phyloP scores from a whole-genome alignment of 2,888 invertebrate genomes.

The Aspidapion aeneum region DNA sequence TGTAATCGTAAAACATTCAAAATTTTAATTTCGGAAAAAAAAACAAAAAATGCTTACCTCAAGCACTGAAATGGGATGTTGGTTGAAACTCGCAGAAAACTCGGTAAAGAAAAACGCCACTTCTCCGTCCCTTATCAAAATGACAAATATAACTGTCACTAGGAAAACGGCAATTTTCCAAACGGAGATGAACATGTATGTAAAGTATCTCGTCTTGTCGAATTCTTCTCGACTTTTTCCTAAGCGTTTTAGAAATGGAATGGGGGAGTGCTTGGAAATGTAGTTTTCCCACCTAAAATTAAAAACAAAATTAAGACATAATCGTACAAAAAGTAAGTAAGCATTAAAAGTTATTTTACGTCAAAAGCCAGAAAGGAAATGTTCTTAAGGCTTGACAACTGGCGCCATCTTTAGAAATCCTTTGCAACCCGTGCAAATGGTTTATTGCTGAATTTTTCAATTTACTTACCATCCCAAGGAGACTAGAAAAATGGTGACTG shows the following conservation, averaged over 20 bases:
- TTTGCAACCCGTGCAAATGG: too few species aligned
- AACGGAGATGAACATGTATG: slow-evolving; percentile 82
- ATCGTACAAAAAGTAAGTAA: too few species aligned
- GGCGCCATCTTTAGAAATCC: too few species aligned
- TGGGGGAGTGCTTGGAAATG: slow-evolving; percentile 80
- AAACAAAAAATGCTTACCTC: slow-evolving; percentile 54
- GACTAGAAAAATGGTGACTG: slow-evolving; percentile 77
- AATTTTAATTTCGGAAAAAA: too few species aligned
- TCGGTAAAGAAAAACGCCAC: slow-evolving; percentile 74
- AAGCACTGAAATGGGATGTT: slow-evolving; percentile 74
- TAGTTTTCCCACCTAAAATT: slow-evolving; percentile 98
- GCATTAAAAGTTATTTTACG: too few species aligned
- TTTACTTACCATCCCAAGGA: slow-evolving; percentile 89
- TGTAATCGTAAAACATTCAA: too few species aligned
- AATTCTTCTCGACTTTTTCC: slow-evolving; percentile 78
- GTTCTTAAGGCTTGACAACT: too few species aligned
- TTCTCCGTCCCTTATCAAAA: slow-evolving; percentile 73
- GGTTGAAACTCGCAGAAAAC: slow-evolving; percentile 70
- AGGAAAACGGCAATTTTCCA: slow-evolving; percentile 89
- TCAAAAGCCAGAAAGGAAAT: too few species aligned
- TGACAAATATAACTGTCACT: slow-evolving; percentile 66
- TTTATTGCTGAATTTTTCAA: too few species aligned
- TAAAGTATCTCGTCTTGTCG: slow-evolving; percentile 79
- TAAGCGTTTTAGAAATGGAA: slow-evolving; percentile 70
- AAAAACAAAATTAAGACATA: not conserved